Base-by-base conservation (phyloP, 2,113 vertebrate genomes). In the Thamnaconus septentrionalis region DNA sequence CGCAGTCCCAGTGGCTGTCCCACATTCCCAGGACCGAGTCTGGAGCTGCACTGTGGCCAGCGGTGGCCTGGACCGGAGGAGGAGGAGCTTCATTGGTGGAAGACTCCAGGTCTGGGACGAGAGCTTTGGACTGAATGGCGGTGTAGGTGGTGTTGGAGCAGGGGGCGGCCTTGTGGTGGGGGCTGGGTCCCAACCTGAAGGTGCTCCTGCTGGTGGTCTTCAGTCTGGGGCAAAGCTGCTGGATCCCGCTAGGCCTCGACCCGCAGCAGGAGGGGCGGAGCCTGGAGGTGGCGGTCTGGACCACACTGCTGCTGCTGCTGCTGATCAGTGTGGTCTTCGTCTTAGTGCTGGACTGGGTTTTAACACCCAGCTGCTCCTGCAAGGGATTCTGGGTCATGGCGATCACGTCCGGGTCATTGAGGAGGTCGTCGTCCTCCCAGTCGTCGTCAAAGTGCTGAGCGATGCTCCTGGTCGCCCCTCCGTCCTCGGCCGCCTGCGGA, bases 391-490 rank as follows among this genome's bases (percentile, higher is more conserved):
- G 89, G 6, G 87, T 85, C 86, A 94, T 90, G 49, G 92, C 93
- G 78, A 93, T 78, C 52, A 93, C 63, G 68, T 94, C 91, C 56
- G 91, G 89, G 67, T 97, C 95, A 81, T 92, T 78, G 51, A 97
- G 81, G 51, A 97, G 81, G 68, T 93, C 93, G 42, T 91, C 87
- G 63, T 90, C 93, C 86, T 94, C 96, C 66, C 96, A 95, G 83
- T 94, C 93, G 5, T 96, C 95, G 3, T 91, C 87, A 88, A 95
- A 95, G 60, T 92, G 87, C 12, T 88, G 85, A 31, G 72, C 80
- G 4, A 71, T 62, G 45, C 78, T 60, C 75, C 81, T 66, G 40
- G 46, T 5, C 78, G 70, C 50, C 40, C 59, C n/a, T 45, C 72
- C 46, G 11, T 1, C 75, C 55, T 41, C 31, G 54, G 54, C 18